Conservation (phyloP, 2,888 invertebrate species). For the Chirona hameri region DNA sequence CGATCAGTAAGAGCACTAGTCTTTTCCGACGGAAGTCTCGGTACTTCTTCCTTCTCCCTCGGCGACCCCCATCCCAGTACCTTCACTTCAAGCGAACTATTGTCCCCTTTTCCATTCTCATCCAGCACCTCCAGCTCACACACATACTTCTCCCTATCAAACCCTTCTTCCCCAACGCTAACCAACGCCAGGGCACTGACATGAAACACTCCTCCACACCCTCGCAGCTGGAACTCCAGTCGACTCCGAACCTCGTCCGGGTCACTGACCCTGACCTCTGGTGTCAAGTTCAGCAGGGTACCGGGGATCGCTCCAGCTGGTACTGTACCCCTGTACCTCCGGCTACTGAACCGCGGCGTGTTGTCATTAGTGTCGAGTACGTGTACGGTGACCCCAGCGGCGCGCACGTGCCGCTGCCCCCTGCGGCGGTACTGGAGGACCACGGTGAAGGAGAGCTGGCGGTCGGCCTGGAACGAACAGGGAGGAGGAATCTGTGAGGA, state of each 20-base stretch:
- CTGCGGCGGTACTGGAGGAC: background rate
- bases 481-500: too few relatives aligned
- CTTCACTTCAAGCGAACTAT: background rate
- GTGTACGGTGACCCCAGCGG: background rate
- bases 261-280: background rate
- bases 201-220: background rate
- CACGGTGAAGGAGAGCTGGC: background rate
- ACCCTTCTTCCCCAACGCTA: background rate
- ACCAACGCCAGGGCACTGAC: background rate
- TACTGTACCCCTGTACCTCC: background rate
- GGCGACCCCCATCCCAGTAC: background rate
- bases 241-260: background rate
- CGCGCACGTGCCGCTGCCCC: background rate
- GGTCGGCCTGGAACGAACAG: background rate
- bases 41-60: too few relatives aligned
- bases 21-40: too few relatives aligned
- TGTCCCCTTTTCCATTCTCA: background rate
- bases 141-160: background rate
- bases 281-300: background rate
- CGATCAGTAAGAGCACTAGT: too few relatives aligned
- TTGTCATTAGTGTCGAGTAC: background rate
- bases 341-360: conserved; percentile 6
- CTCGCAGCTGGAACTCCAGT: background rate
- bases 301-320: background rate
- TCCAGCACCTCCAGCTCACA: background rate